Base-by-base conservation (phyloP, 2,888 invertebrate species). In the Agrilus biguttatus region DNA sequence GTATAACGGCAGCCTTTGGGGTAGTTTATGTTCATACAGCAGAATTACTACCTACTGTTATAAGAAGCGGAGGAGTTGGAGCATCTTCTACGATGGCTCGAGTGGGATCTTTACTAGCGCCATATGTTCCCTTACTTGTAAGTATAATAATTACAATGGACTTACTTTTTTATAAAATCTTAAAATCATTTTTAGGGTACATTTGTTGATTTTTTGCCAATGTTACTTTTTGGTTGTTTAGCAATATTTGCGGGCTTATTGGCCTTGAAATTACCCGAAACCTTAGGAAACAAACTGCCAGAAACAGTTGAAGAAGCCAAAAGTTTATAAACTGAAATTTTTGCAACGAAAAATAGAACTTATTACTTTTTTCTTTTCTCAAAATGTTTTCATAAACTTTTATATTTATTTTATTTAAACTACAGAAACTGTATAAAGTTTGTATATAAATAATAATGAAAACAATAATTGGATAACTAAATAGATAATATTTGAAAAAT, bases 21-120 rank as follows among this genome's bases (percentile, higher is more conserved):
- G 68, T 77, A 5, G 69, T 77, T 28, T 80, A 78, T 51, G 74
- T 80, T 2, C 75, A 78, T 50, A 73, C 74, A 12, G 72, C 73
- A 4, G 75, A 75, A 60, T 62, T 75, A 50, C 66, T 71, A 44
- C 75, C 74, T 1, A 70, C 69, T 4, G 55, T 62, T 8, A 68
- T 76, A 45, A 62, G 76, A 41, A 75, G 74, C 54, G 74, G 73
- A 8, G 76, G 75, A 1, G 72, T 77, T 14, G 77, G 77, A 1
- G 65, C 70, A 2, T 71, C 75, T 53, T 77, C 77, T 1, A 77
- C 75, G 1, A 65, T 72, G 45, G 74, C 74, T 0, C 61, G 77
- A 36, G 59, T 74, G 40, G 77, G 77, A n/a, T 75, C 77, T 1
- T 69, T 77, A 59, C 49, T 77, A 39, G 76, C 77, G 3, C 77